Conservation (phyloP, 2,113 vertebrate species). For the Ameiurus melas region DNA sequence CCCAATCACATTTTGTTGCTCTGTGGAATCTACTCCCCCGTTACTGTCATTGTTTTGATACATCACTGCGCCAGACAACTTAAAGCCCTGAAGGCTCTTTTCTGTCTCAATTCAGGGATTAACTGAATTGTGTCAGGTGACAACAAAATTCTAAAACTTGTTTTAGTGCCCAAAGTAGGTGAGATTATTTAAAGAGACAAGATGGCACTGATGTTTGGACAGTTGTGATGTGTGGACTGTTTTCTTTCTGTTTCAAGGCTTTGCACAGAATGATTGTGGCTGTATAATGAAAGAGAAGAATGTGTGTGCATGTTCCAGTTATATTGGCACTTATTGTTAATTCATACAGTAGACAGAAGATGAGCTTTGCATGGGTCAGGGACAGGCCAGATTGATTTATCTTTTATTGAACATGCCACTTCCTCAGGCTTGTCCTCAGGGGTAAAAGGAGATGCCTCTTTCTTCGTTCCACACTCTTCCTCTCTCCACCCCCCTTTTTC, state of each 20-base stretch:
- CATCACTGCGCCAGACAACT: constrained; percentile 16
- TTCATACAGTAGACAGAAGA: constrained; percentile 30
- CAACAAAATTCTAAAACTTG: constrained; percentile 15
- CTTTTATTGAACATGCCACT: constrained; percentile 16
- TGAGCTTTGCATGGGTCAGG: constrained; percentile 45
- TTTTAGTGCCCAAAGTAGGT: neutral
- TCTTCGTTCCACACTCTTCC: constrained; percentile 3
- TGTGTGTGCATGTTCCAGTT: constrained; percentile 22
- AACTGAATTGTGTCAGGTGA: constrained; percentile 48
- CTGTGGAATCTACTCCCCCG: constrained; percentile 8
- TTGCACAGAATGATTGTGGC: neutral
- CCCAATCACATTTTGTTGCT: constrained; percentile 26
- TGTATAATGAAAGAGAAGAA: neutral
- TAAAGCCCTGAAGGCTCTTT: constrained; percentile 10
- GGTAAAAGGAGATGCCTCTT: constrained; percentile 20
- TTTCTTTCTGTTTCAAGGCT: constrained; percentile 28
- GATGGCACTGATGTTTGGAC: neutral
- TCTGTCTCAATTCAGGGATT: constrained; percentile 40
- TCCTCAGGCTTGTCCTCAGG: constrained; percentile 32
- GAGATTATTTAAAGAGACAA: neutral
- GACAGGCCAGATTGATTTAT: constrained; percentile 59
- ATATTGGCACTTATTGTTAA: constrained; percentile 30
- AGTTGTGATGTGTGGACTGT: neutral
- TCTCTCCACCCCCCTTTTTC: constrained; percentile 22
- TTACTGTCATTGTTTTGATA: constrained; percentile 19